Base-by-base conservation (phyloP, 2,113 vertebrate genomes). In the Morone chrysops region DNA sequence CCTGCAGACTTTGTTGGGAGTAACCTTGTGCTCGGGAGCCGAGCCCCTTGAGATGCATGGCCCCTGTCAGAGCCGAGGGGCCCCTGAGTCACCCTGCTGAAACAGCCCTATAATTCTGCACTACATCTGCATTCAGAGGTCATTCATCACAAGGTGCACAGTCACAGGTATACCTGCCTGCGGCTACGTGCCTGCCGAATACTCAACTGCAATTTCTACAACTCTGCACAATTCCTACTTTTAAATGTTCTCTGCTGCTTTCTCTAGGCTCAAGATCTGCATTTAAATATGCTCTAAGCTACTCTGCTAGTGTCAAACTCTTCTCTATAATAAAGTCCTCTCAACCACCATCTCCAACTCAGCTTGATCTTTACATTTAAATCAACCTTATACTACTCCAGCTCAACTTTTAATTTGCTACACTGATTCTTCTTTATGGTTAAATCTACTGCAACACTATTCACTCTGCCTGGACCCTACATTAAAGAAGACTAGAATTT, bases 41-140 rank as follows among this genome's bases (percentile, higher is more conserved):
- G n/a, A 79, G 80, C 56, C 88, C 87, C 87, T 53, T 4, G 84
- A 90, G 90, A 93, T 90, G 84, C 89, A 91, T 87, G 90, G 90
- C 78, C 74, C 80, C 82, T 90, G 92, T 92, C 92, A 92, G 76
- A 68, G 71, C 41, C 31, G 51, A 63, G 83, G 79, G 70, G 65
- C 80, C 90, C 87, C 80, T 22, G 41, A 79, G 87, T 75, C 80
- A 57, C 65, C 45, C 25, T 16, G 60, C 89, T n/a, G 66, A 65
- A 74, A 66, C 75, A n/a, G 85, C 57, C 81, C 83, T 18, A 54
- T 86, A 78, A 83, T 69, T 84, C 92, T 84, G 73, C 85, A 31
- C 73, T 16, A 13, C 83, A 85, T 89, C 85, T 89, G 85, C 83
- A 90, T 87, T 86, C 90, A 75, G 59, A 10, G 80, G 70, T 69